phyloP scores from a whole-genome alignment of 2,888 invertebrate genomes.

The Trichacis sp. region DNA sequence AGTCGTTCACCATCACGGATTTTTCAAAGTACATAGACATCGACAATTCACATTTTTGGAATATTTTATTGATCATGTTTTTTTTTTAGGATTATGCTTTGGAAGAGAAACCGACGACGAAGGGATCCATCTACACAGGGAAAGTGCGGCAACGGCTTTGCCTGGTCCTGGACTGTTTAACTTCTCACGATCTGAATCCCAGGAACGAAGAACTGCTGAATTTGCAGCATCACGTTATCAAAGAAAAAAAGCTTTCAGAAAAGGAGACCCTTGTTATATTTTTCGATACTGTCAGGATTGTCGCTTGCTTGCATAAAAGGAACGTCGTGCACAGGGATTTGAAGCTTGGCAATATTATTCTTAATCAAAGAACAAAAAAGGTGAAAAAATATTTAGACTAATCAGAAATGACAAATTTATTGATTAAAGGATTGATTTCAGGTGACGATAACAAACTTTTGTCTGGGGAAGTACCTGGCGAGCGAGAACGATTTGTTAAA shows the following conservation, averaged over 20 bases:
- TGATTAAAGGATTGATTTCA: constrained; percentile 22
- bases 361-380: constrained; percentile 76
- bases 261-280: constrained; percentile 81
- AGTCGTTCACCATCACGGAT: constrained; percentile 81
- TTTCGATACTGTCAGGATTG: constrained; percentile 80
- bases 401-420: too few relatives aligned
- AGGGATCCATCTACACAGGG: constrained; percentile 72
- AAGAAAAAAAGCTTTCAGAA: constrained; percentile 81
- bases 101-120: constrained; percentile 74
- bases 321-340: constrained; percentile 84
- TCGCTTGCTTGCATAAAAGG: constrained; percentile 80
- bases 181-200: constrained; percentile 76
- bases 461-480: constrained; percentile 81
- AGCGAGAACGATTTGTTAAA: constrained; percentile 79
- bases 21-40: constrained; percentile 82
- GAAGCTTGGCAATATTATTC: constrained; percentile 81
- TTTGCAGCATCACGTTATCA: constrained; percentile 82
- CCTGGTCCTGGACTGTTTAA: constrained; percentile 80
- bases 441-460: constrained; percentile 82
- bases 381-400: constrained; percentile 25
- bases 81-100: constrained; percentile 76
- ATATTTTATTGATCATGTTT: too few relatives aligned
- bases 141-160: constrained; percentile 74
- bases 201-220: constrained; percentile 74
- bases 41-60: too few relatives aligned